phyloP scores from a whole-genome alignment of 2,113 vertebrate genomes.

The Acanthisitta chloris region DNA sequence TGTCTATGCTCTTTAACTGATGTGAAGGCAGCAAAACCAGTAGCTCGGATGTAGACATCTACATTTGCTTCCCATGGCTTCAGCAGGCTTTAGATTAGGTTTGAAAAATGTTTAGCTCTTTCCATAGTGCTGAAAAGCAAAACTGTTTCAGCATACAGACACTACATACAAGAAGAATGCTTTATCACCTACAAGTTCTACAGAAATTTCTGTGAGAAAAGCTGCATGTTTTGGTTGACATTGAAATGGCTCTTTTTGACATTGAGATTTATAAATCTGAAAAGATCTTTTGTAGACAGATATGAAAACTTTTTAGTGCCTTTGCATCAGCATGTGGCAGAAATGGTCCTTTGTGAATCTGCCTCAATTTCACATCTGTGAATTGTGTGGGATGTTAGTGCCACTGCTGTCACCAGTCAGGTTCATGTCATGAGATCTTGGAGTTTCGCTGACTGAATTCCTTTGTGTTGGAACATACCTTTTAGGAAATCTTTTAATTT shows the following conservation, averaged over 20 bases:
- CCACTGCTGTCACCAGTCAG: not conserved
- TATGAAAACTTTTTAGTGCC: not conserved
- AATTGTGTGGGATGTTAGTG: not conserved
- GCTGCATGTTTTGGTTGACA: fast-evolving
- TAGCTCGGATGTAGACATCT: not conserved
- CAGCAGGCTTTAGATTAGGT: not conserved
- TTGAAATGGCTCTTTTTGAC: not conserved
- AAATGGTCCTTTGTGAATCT: not conserved
- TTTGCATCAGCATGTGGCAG: not conserved
- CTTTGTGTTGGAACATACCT: not conserved
- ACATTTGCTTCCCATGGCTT: not conserved
- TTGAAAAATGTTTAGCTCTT: not conserved
- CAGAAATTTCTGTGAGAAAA: not conserved
- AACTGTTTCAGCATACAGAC: not conserved
- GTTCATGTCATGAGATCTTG: not conserved
- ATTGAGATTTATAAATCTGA: not conserved
- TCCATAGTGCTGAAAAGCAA: not conserved
- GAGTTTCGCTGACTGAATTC: not conserved
- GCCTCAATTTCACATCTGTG: not conserved
- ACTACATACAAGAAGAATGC: not conserved
- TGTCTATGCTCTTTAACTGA: not conserved
- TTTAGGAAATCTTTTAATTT: not conserved
- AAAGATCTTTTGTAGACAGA: not conserved
- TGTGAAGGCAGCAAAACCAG: not conserved
- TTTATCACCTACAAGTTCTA: not conserved